Base-by-base conservation (phyloP, 2,888 invertebrate genomes). In the Parnassius smintheus region DNA sequence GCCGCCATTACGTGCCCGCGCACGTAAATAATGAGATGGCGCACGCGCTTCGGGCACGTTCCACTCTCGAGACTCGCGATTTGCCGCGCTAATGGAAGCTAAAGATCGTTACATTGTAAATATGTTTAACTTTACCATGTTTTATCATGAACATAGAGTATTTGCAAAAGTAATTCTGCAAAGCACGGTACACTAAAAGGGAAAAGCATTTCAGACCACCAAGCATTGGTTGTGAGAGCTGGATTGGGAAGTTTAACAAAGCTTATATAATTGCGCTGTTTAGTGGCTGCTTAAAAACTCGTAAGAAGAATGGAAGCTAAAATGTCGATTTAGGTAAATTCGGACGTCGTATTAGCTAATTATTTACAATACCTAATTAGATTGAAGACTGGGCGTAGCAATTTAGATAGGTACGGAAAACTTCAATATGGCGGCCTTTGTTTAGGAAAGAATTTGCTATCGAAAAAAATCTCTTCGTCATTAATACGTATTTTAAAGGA, bases 1-100 rank as follows among this genome's bases (percentile, higher is more conserved):
- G 25, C 54, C 56, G 53, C 35, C 62, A 59, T 57, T 66, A 71
- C 72, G 72, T 72, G 72, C 68, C 25, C 53, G 10, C 11, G 56
- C 53, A 59, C 52, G 68, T 66, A 71, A 72, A 72, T 67, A 72
- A 42, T 53, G 18, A 25, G 49, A 12, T 44, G 64, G 58, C 54
- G 60, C 41, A 49, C 62, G 59, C 52, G 66, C 42, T 13, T 11
- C 46, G 55, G 54, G 63, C 62, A 68, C 69, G 69, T 69, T 59
- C 64, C 22, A 41, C 35, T 12, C 51, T 52, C 57, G 61, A 51
- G 54, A 56, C 58, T 62, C 51, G 64, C 56, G 46, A 52, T 44
- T 48, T 51, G 44, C 56, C 50, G 56, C 55, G 61, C 50, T 67
- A 64, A 67, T 64, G 48, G 60, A 42, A 22, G 22, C 52, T 62